phyloP scores from a whole-genome alignment of 2,113 vertebrate genomes.

The Cyprinodon tularosa region DNA sequence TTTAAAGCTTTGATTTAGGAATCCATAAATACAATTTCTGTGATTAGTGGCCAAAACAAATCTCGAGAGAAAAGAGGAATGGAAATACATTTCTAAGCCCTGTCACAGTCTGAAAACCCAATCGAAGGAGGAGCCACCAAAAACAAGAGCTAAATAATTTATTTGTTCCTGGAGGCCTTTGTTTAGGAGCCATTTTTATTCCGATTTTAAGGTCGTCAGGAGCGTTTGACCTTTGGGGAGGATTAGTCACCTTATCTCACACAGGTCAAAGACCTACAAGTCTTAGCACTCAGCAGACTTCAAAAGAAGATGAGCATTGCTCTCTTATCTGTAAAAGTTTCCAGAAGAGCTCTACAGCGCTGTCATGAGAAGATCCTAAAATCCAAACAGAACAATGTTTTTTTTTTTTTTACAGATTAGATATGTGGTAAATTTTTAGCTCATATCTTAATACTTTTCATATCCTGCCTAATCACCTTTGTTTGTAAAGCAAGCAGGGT shows the following conservation, averaged over 20 bases:
- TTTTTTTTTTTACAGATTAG: too few species aligned
- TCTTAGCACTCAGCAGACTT: neutral
- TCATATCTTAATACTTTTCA: too few species aligned
- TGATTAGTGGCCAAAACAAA: neutral
- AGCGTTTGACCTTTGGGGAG: conserved; percentile 18
- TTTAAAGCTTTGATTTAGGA: conserved; percentile 12
- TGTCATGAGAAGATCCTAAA: conserved; percentile 5
- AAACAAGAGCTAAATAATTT: neutral
- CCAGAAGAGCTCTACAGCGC: conserved; percentile 7
- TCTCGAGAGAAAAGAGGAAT: neutral
- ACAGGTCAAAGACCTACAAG: conserved; percentile 24
- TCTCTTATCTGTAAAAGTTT: conserved; percentile 34
- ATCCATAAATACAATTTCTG: conserved; percentile 26
- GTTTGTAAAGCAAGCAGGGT: neutral
- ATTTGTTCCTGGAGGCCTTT: conserved; percentile 5
- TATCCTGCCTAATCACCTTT: neutral
- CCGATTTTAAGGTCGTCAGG: conserved; percentile 35
- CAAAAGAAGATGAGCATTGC: conserved; percentile 30
- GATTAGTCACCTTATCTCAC: conserved; percentile 35
- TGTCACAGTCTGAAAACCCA: neutral
- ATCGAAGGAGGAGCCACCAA: neutral
- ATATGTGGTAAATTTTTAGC: too few species aligned
- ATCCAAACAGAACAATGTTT: neutral
- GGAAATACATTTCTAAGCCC: neutral
- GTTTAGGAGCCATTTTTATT: conserved; percentile 36